Conservation (phyloP, 2,888 invertebrate species). For the Acrocyrtus sp. region DNA sequence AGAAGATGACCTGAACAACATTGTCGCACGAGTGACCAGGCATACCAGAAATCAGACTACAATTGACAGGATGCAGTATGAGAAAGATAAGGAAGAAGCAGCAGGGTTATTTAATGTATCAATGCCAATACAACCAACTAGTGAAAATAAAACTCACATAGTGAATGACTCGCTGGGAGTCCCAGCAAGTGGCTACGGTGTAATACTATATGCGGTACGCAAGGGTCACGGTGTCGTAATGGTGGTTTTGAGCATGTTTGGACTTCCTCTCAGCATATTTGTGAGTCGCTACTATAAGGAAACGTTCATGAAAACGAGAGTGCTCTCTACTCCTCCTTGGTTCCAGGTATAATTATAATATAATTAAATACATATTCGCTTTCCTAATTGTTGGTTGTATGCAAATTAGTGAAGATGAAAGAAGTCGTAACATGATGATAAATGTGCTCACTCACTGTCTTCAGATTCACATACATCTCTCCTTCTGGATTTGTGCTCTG, state of each 20-base stretch:
- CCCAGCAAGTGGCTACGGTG: background rate
- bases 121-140: too few species aligned
- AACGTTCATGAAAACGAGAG: conserved; percentile 12
- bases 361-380: too few species aligned
- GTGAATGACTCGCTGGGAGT: conserved; percentile 10
- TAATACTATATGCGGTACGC: conserved; percentile 15
- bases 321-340: conserved; percentile 15
- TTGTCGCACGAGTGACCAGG: too few species aligned
- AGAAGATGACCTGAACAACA: too few species aligned
- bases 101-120: too few species aligned
- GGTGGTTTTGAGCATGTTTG: conserved; percentile 1
- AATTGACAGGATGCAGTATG: too few species aligned
- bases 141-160: too few species aligned
- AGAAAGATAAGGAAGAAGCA: too few species aligned
- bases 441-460: background rate
- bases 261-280: conserved; percentile 16
- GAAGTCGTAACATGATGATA: too few species aligned
- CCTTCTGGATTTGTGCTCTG: conserved; percentile 3
- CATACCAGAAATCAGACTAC: too few species aligned
- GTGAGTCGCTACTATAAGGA: conserved; percentile 33
- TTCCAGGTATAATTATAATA: too few species aligned
- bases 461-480: conserved; percentile 5
- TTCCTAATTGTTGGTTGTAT: background rate
- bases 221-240: conserved; percentile 21
- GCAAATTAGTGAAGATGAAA: background rate